A percentile compares a stretch with the other conserved stretches of the same genome.
Conservation (phyloP, 1,140 invertebrate genomes). For the Anoplophora glabripennis region DNA sequence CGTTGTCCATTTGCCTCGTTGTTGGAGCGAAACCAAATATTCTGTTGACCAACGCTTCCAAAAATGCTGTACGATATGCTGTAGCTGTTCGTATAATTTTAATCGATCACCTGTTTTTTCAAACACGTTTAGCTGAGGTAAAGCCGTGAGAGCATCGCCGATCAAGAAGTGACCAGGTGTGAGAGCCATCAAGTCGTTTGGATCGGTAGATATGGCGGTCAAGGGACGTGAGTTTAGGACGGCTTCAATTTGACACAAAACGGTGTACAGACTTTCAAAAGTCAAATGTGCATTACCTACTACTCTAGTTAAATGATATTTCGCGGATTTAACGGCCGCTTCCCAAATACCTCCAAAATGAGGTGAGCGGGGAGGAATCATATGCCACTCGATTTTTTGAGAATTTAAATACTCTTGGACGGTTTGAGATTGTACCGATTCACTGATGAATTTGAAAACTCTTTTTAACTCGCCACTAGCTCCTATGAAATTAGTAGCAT, state of each 20-base stretch:
- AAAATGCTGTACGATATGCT: constrained; percentile 23
- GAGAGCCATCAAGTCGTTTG: constrained; percentile 30
- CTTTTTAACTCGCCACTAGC: constrained; percentile 38
- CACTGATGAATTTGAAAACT: constrained; percentile 45
- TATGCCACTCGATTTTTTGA: no score
- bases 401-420: constrained; percentile 41
- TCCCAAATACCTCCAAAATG: no score
- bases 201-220: constrained; percentile 31
- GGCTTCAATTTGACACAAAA: constrained; percentile 34
- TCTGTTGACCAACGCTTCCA: constrained; percentile 27
- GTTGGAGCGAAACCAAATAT: constrained; percentile 22
- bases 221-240: constrained; percentile 43
- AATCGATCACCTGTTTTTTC: constrained; percentile 2
- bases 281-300: constrained; percentile 26
- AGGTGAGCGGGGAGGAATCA: no score
- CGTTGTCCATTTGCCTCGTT: constrained; percentile 4
- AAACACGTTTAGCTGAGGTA: constrained; percentile 22
- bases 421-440: constrained; percentile 46
- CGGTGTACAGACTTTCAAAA: constrained; percentile 31
- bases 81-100: constrained; percentile 10
- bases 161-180: constrained; percentile 49
- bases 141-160: constrained; percentile 30
- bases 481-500: constrained; percentile 35
- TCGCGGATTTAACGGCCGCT: no score
- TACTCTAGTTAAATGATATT: constrained; percentile 41